phyloP scores from a whole-genome alignment of 2,888 invertebrate species.

The Nasonia oneida region DNA sequence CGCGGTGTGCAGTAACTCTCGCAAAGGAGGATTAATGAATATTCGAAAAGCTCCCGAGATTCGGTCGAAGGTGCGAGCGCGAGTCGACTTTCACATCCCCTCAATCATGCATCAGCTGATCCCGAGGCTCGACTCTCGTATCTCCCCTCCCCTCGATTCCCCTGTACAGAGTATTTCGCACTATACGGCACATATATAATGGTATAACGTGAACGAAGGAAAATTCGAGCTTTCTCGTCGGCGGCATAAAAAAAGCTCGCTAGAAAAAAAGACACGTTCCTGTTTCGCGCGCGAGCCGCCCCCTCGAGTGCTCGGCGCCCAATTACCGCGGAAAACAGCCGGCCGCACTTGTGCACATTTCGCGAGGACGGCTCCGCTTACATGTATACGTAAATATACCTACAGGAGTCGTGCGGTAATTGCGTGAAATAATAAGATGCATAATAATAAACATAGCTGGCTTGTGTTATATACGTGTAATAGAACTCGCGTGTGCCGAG shows the following conservation, averaged over 20 bases:
- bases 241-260: conserved; percentile 3
- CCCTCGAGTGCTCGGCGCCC: conserved; percentile 42
- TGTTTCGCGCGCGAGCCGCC: neutral
- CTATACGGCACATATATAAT: neutral
- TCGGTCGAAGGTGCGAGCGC: neutral
- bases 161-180: neutral
- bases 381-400: neutral
- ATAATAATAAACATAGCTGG: neutral
- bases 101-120: conserved; percentile 4
- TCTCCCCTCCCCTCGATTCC: neutral
- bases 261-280: neutral
- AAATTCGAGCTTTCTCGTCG: conserved; percentile 8
- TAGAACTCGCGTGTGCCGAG: neutral
- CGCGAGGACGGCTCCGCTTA: neutral
- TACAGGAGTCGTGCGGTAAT: neutral
- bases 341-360: conserved; percentile 28
- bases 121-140: neutral
- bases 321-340: conserved; percentile 51
- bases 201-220: neutral
- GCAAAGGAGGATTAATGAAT: neutral
- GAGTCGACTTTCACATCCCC: conserved; percentile 18
- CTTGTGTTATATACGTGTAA: neutral
- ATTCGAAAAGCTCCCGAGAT: neutral
- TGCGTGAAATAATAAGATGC: neutral
- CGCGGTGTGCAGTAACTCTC: neutral